phyloP scores from a whole-genome alignment of 2,113 vertebrate species.

The Himantopus leucocephalus region DNA sequence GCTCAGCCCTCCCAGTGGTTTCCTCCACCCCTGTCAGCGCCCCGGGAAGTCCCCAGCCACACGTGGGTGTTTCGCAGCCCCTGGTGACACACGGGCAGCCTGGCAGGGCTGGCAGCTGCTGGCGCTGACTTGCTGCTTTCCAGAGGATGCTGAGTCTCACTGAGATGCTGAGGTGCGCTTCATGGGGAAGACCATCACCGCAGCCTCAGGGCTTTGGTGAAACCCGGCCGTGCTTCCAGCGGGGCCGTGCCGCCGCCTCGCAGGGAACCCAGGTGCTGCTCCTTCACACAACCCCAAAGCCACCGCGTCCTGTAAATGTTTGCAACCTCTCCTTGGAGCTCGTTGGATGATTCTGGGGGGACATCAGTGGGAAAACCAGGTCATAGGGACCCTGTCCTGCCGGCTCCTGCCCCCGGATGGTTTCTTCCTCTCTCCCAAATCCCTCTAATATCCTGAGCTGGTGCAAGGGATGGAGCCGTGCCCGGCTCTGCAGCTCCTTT shows the following conservation, averaged over 20 bases:
- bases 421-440: background rate
- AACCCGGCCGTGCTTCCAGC: background rate
- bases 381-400: background rate
- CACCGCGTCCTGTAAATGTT: background rate
- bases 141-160: rapidly evolving
- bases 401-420: background rate
- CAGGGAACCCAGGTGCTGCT: background rate
- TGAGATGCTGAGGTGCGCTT: background rate
- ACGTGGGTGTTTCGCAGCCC: background rate
- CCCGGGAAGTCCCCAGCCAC: background rate
- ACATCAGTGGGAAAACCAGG: background rate
- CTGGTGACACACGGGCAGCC: rapidly evolving
- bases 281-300: rapidly evolving
- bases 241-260: rapidly evolving
- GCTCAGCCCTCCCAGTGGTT: background rate
- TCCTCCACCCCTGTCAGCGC: rapidly evolving
- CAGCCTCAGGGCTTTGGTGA: background rate
- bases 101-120: rapidly evolving
- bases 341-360: background rate
- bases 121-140: background rate
- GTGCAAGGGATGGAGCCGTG: background rate
- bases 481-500: background rate
- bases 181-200: background rate
- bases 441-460: background rate
- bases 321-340: background rate